These are phyloP conservation scores for Yponomeuta plumbellus DNA, from an alignment of 2,888 invertebrate genomes.

Conservation along the genomic window DNA sequence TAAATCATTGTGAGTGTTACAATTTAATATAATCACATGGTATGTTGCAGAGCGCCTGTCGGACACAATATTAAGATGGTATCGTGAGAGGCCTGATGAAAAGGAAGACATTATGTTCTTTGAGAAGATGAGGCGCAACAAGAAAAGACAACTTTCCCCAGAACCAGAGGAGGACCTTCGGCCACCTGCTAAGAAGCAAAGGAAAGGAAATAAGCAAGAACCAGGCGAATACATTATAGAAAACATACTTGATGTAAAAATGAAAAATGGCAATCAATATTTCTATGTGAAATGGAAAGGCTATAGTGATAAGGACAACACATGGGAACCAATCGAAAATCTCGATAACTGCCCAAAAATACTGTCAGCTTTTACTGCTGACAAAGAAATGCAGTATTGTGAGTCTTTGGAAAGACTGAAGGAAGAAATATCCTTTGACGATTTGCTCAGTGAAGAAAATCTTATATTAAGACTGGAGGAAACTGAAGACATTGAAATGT, in stretches of 20 bases:
- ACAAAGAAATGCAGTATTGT: constrained; percentile 50
- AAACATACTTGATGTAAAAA: constrained; percentile 79
- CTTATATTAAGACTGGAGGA: constrained; percentile 59
- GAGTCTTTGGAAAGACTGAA: constrained; percentile 49
- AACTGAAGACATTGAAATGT: constrained; percentile 44
- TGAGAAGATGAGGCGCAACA: constrained; percentile 47
- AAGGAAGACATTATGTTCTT: constrained; percentile 49
- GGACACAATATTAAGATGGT: constrained; percentile 62
- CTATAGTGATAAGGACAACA: constrained; percentile 82
- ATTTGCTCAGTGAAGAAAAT: constrained; percentile 55
- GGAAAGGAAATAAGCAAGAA: constrained; percentile 43
- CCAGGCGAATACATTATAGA: constrained; percentile 86
- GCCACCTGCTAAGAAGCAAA: constrained; percentile 40
- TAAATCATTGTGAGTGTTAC: constrained; percentile 26
- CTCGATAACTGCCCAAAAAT: constrained; percentile 79
- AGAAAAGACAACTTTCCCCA: constrained; percentile 46
- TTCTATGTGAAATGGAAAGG: constrained; percentile 93
- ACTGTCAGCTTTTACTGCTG: constrained; percentile 45
- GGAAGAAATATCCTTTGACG: constrained; percentile 60
- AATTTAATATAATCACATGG: constrained; percentile 67
- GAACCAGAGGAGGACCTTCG: constrained; percentile 33
- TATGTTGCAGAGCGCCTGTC: constrained; percentile 77
- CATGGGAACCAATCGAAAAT: constrained; percentile 91
- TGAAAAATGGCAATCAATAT: constrained; percentile 64
- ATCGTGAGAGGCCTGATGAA: constrained; percentile 56